A percentile compares a stretch with the other conserved stretches of the same genome.
Evolutionary conservation across 2,113 vertebrate species (phyloP).

Genomic region (Cyanoliseus patagonus): DNA sequence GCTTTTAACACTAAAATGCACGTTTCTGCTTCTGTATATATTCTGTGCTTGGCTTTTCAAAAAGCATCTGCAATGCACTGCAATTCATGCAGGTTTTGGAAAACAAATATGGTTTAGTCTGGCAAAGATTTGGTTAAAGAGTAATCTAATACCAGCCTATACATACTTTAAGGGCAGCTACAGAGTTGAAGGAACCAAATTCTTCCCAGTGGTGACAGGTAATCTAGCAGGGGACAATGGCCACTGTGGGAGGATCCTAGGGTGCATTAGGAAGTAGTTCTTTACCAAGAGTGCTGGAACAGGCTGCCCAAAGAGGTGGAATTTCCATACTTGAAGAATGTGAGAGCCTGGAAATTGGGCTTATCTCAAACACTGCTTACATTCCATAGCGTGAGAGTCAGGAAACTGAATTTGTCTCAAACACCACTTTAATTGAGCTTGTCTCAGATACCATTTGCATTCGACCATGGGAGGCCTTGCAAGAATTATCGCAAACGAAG

Average conservation of each 20-base stretch:
- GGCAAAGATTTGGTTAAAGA: neutral
- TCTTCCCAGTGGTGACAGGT: neutral
- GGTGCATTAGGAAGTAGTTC: neutral
- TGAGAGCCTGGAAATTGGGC: neutral
- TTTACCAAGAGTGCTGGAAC: neutral
- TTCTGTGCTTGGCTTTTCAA: neutral
- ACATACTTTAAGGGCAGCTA: neutral
- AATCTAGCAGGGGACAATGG: neutral
- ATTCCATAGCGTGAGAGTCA: neutral
- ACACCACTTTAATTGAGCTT: neutral
- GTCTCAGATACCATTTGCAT: neutral
- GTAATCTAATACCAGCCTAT: neutral
- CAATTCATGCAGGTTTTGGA: neutral
- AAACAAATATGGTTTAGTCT: neutral
- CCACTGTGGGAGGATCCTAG: neutral
- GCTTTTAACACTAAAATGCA: neutral
- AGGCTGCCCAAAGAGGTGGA: neutral
- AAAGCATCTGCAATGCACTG: neutral
- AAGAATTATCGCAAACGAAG: neutral
- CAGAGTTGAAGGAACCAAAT: neutral
- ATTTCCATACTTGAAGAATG: neutral
- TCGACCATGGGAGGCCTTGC: neutral
- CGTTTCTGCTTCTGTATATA: neutral
- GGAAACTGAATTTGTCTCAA: neutral
- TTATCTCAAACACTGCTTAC: neutral